Evolutionary conservation across 2,888 invertebrate genomes (phyloP).

Genomic region (Halictus quadricinctus): DNA sequence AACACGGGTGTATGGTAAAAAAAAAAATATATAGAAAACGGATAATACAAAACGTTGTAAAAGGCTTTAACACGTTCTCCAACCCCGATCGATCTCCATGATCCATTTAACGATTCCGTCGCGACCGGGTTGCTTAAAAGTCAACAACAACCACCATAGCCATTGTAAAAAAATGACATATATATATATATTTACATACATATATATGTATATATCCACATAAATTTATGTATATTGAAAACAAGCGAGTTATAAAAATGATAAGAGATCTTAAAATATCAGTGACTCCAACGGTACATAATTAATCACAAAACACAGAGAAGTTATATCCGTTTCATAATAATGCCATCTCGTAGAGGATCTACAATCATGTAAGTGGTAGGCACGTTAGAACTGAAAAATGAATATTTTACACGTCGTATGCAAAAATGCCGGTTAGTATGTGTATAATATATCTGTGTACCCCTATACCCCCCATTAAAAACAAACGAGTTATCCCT

Average conservation of each 20-base stretch:
- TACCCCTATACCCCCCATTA: slow-evolving; percentile 19
- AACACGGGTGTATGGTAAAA: slow-evolving; percentile 12
- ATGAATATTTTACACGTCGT: slow-evolving; percentile 41
- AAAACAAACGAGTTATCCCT: slow-evolving; percentile 34
- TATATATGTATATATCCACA: not conserved
- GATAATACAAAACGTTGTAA: not conserved
- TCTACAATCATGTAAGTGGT: slow-evolving; percentile 54
- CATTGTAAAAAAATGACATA: slow-evolving; percentile 19
- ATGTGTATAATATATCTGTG: slow-evolving; percentile 27
- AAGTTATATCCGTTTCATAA: slow-evolving; percentile 29
- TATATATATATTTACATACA: slow-evolving; percentile 3
- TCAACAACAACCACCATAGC: slow-evolving; percentile 39
- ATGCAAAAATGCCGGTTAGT: slow-evolving; percentile 31
- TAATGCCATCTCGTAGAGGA: slow-evolving; percentile 56
- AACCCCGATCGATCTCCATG: slow-evolving; percentile 34
- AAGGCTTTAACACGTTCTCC: slow-evolving; percentile 6
- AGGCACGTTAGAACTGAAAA: slow-evolving; percentile 60
- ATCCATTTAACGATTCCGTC: not conserved
- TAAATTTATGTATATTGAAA: slow-evolving; percentile 31
- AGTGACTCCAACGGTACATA: slow-evolving; percentile 35
- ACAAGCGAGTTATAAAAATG: slow-evolving; percentile 31
- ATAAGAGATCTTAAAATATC: slow-evolving; percentile 36
- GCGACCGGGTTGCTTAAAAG: slow-evolving; percentile 6
- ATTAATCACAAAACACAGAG: slow-evolving; percentile 47
- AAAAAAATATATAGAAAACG: slow-evolving; percentile 5